These are phyloP conservation scores for Oceanites oceanicus DNA, from an alignment of 2,113 vertebrate species.

Conservation along the genomic window DNA sequence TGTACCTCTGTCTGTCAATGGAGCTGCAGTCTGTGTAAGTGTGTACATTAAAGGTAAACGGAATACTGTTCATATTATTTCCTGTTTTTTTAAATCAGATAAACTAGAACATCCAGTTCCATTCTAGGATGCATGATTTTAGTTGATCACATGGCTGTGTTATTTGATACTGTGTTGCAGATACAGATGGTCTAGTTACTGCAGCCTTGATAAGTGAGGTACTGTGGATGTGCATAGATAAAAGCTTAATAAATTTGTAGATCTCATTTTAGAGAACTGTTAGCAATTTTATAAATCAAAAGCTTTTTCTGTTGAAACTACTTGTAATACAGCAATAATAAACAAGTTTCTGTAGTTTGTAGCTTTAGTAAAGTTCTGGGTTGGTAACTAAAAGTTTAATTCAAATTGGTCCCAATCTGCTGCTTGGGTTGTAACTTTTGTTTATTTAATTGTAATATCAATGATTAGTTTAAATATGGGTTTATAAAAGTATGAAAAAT, in stretches of 20 bases:
- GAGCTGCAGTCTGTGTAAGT: not conserved
- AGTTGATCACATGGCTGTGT: not conserved
- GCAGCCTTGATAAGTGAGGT: not conserved
- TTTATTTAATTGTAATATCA: not conserved
- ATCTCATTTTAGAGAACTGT: conserved; percentile 39
- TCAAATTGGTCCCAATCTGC: conserved; percentile 1
- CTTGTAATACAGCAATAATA: conserved; percentile 9
- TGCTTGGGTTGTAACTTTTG: conserved; percentile 26
- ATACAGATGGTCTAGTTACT: not conserved
- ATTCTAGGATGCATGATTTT: not conserved
- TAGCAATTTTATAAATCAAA: not conserved
- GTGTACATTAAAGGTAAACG: not conserved
- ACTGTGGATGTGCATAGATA: not conserved
- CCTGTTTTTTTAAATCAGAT: not conserved
- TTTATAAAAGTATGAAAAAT: not conserved
- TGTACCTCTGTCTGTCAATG: not conserved
- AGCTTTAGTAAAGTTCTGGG: conserved; percentile 34
- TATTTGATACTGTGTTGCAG: not conserved
- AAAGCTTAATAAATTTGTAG: not conserved
- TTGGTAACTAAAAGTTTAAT: conserved; percentile 35
- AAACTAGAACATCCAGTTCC: not conserved
- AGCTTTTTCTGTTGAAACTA: conserved; percentile 37
- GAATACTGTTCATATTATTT: not conserved
- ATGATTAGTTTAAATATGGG: not conserved
- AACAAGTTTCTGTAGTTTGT: conserved; percentile 40